phyloP scores from a whole-genome alignment of 1,140 invertebrate genomes.

The Heliothis virescens region DNA sequence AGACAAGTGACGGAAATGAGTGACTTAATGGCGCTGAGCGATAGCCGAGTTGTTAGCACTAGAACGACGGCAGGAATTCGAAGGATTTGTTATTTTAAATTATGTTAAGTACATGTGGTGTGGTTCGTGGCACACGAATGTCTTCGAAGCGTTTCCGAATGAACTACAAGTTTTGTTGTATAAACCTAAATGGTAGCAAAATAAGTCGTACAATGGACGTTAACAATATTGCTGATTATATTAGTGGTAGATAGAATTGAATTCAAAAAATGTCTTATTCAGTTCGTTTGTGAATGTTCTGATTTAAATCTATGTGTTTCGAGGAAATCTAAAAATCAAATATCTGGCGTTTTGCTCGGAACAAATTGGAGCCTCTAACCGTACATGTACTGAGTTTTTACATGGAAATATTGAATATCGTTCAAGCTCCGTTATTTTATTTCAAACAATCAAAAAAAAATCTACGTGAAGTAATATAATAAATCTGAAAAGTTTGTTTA shows the following conservation, averaged over 20 bases:
- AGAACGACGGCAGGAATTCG: not conserved
- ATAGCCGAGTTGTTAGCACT: constrained; percentile 23
- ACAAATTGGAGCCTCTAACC: not conserved
- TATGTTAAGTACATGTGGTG: not conserved
- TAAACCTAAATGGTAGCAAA: no score
- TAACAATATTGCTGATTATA: no score
- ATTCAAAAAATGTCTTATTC: not conserved
- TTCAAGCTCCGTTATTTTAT: no score
- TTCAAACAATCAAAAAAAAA: no score
- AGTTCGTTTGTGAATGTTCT: not conserved
- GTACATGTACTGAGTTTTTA: not conserved
- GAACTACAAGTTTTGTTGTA: no score
- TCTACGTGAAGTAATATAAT: no score
- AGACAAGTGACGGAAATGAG: constrained; percentile 42
- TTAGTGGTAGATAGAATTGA: no score
- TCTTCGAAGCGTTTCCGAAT: no score
- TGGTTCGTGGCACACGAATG: no score
- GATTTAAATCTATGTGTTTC: constrained; percentile 17
- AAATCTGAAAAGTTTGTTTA: no score
- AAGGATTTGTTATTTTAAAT: not conserved
- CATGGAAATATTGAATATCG: not conserved
- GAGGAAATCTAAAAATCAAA: constrained; percentile 37
- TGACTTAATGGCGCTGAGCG: constrained; percentile 10
- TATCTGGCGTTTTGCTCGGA: not conserved
- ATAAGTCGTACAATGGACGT: no score